Evolutionary conservation across 2,797 vertebrate species (phyloP).

Genomic region (Pseudopleuronectes americanus): DNA sequence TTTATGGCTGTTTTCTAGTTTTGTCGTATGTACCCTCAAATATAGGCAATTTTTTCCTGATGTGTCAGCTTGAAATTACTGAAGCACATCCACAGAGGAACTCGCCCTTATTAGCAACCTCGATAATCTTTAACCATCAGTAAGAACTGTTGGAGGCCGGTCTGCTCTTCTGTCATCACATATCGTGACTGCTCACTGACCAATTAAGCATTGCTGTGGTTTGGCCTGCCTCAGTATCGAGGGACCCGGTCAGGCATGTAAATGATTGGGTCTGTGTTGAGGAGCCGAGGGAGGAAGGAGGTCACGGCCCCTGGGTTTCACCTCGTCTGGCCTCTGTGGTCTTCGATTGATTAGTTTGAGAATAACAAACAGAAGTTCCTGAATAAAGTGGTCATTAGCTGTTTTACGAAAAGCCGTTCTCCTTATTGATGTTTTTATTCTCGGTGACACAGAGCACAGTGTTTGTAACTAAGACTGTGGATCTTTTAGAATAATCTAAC

Average conservation of each 20-base stretch:
- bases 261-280: slow-evolving; percentile 25
- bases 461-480: slow-evolving; percentile 11
- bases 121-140: slow-evolving; percentile 37
- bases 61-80: too few species aligned
- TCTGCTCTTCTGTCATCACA: slow-evolving; percentile 28
- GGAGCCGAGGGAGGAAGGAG: slow-evolving; percentile 21
- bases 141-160: slow-evolving; percentile 35
- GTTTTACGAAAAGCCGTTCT: slow-evolving; percentile 19
- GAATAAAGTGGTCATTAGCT: slow-evolving; percentile 56
- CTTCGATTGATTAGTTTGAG: slow-evolving; percentile 48
- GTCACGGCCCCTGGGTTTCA: slow-evolving; percentile 49
- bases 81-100: not conserved
- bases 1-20: not conserved
- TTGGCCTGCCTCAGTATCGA: not conserved
- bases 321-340: slow-evolving; percentile 33
- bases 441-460: slow-evolving; percentile 25
- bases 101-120: slow-evolving; percentile 26
- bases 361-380: slow-evolving; percentile 42
- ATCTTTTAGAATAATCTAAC: not conserved
- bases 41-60: too few species aligned
- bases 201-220: slow-evolving; percentile 60
- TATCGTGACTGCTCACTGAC: slow-evolving; percentile 38
- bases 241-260: slow-evolving; percentile 45
- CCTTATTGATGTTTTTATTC: slow-evolving; percentile 29
- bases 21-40: not conserved